Conservation (phyloP, 2,888 invertebrate species). For the Cephus spinipes region DNA sequence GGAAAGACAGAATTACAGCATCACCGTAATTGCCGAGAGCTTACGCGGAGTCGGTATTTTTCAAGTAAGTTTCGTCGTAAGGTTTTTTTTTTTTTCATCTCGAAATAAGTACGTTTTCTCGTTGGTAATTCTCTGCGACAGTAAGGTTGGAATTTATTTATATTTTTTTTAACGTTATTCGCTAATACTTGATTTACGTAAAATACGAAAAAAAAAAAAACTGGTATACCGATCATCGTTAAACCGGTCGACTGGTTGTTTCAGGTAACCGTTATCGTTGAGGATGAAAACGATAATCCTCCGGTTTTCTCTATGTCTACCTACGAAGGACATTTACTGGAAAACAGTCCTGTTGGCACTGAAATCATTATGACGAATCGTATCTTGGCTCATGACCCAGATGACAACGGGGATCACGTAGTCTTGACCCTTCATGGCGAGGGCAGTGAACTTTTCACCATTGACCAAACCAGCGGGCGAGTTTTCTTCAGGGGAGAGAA, state of each 20-base stretch:
- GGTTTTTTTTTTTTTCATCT: not conserved
- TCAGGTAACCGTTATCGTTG: slow-evolving; percentile 78
- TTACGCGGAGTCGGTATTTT: slow-evolving; percentile 80
- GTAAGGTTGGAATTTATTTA: not conserved
- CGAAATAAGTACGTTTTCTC: not conserved
- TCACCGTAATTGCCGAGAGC: slow-evolving; percentile 85
- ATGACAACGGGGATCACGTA: slow-evolving; percentile 78
- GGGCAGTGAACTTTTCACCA: slow-evolving; percentile 78
- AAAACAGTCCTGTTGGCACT: slow-evolving; percentile 80
- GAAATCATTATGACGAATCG: slow-evolving; percentile 78
- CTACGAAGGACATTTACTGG: slow-evolving; percentile 83
- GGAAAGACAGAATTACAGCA: slow-evolving; percentile 76
- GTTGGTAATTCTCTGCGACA: not conserved
- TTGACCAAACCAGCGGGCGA: slow-evolving; percentile 75
- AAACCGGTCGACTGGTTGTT: slow-evolving; percentile 3
- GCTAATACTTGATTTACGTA: no score
- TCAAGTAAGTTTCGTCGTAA: slow-evolving; percentile 68
- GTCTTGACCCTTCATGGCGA: slow-evolving; percentile 79
- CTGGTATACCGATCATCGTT: not conserved
- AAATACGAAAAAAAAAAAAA: not conserved
- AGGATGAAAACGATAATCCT: slow-evolving; percentile 89
- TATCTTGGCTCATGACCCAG: slow-evolving; percentile 80
- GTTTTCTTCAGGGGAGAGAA: slow-evolving; percentile 69
- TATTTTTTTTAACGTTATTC: slow-evolving; percentile 8
- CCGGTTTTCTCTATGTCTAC: slow-evolving; percentile 79